Conservation (phyloP, 2,113 vertebrate species). For the Strix aluco region DNA sequence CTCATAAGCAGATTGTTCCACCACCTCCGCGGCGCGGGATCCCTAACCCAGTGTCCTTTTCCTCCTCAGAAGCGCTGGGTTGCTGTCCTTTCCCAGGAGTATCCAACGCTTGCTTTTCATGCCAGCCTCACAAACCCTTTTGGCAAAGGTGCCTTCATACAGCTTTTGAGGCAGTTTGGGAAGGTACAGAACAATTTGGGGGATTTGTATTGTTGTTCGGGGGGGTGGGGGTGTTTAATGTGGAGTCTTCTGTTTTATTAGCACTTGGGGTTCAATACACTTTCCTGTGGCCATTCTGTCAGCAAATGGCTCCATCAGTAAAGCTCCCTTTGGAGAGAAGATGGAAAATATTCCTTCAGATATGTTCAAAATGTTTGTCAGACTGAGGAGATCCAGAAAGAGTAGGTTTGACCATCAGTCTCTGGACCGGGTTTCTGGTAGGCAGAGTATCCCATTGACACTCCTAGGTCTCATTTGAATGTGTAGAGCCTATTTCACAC, state of each 20-base stretch:
- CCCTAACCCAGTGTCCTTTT: background rate
- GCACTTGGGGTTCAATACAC: accelerated
- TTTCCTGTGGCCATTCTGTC: background rate
- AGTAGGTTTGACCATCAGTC: background rate
- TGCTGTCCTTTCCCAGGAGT: slow-evolving; percentile 90
- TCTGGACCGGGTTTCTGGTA: background rate
- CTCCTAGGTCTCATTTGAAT: background rate
- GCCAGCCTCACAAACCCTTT: slow-evolving; percentile 98
- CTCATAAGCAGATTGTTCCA: background rate
- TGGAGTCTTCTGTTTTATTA: background rate
- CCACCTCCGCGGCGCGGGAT: background rate
- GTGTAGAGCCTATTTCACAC: background rate
- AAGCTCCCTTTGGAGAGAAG: background rate
- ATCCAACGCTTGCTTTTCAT: slow-evolving; percentile 95
- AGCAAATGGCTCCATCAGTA: background rate
- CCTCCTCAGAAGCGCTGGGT: slow-evolving; percentile 92
- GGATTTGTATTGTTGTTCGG: background rate
- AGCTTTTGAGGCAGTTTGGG: slow-evolving; percentile 95
- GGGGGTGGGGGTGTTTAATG: background rate
- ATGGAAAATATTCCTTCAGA: background rate
- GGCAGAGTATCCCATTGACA: background rate
- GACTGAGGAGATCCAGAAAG: background rate
- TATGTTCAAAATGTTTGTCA: background rate
- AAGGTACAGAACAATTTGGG: slow-evolving; percentile 78
- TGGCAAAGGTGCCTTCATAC: slow-evolving; percentile 97